Percentiles rank a stretch among this genome's conserved stretches.
These are phyloP conservation scores for Acleris emargana DNA, from an alignment of 2,888 invertebrate genomes.

Conservation along the genomic window DNA sequence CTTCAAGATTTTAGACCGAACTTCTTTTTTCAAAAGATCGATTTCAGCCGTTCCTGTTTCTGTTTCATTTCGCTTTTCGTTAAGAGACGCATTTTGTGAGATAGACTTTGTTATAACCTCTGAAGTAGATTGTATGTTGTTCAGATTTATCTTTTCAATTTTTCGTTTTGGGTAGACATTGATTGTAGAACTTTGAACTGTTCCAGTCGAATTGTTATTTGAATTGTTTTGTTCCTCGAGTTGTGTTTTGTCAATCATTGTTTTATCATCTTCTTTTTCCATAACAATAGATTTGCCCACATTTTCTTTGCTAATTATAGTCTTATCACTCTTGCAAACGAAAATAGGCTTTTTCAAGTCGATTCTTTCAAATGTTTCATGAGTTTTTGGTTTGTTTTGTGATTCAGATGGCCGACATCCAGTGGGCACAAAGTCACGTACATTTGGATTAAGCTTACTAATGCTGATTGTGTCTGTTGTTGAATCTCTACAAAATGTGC, in stretches of 20 bases:
- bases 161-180: not conserved
- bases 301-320: slow-evolving; percentile 24
- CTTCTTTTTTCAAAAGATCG: slow-evolving; percentile 43
- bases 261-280: too few species aligned
- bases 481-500: slow-evolving; percentile 13
- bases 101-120: not conserved
- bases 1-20: slow-evolving; percentile 54
- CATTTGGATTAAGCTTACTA: slow-evolving; percentile 62
- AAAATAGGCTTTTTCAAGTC: not conserved
- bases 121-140: not conserved
- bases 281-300: too few species aligned
- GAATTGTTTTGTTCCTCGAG: not conserved
- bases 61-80: slow-evolving; percentile 32
- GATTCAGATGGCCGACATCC: slow-evolving; percentile 8
- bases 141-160: not conserved
- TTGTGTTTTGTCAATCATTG: too few species aligned
- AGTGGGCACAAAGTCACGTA: slow-evolving; percentile 58
- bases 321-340: slow-evolving; percentile 21
- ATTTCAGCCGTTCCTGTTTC: slow-evolving; percentile 34
- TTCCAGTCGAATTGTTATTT: not conserved
- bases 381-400: slow-evolving; percentile 29
- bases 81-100: slow-evolving; percentile 2
- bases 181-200: not conserved
- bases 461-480: slow-evolving; percentile 41
- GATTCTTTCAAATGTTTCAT: slow-evolving; percentile 18